phyloP scores from a whole-genome alignment of 2,797 vertebrate species.

The Adelosebastes latens region DNA sequence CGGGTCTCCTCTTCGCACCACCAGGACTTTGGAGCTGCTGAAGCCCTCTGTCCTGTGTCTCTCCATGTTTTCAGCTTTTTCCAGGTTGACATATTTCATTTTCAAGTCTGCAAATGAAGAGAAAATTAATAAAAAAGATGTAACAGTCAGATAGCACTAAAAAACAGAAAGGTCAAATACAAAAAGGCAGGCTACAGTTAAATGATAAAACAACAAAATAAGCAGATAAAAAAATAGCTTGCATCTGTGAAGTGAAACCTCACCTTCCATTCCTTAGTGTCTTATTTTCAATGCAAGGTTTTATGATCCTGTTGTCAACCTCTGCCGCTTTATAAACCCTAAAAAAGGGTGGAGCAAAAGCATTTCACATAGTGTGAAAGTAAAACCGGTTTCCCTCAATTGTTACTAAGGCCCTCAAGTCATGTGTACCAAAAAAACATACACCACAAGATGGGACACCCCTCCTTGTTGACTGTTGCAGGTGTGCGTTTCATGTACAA shows the following conservation, averaged over 20 bases:
- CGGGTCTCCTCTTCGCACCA: constrained; percentile 79
- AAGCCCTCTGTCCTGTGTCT: constrained; percentile 77
- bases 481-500: background rate
- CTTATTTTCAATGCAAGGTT: background rate
- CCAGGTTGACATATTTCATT: constrained; percentile 66
- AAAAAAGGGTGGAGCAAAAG: background rate
- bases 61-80: constrained; percentile 65
- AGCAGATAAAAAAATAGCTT: background rate
- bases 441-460: fast-evolving
- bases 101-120: constrained; percentile 60
- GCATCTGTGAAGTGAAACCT: constrained; percentile 25
- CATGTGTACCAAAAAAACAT: background rate
- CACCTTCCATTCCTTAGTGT: constrained; percentile 74
- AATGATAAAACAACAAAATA: background rate
- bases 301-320: background rate
- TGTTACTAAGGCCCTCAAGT: background rate
- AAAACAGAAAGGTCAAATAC: background rate
- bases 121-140: background rate
- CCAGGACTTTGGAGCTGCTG: constrained; percentile 60
- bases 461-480: background rate
- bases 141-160: background rate
- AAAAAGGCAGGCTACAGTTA: background rate
- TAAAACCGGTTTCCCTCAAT: constrained; percentile 11
- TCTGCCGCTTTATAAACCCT: constrained; percentile 53
- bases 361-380: background rate